Conservation (phyloP, 2,113 vertebrate genomes). For the Grantiella picta region DNA sequence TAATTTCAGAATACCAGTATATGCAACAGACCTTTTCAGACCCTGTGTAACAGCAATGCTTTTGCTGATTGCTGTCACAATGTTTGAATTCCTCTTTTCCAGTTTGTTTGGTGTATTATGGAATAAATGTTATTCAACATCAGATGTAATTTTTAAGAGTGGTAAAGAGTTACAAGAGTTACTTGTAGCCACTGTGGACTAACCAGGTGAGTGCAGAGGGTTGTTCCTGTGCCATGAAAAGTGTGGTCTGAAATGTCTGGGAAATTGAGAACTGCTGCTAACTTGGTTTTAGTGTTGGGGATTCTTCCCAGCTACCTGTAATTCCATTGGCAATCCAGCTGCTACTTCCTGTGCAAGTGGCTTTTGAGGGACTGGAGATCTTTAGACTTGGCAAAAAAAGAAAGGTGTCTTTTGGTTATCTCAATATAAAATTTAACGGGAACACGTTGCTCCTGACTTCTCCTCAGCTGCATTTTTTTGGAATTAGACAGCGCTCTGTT, state of each 20-base stretch:
- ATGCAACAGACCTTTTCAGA: neutral
- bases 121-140: neutral
- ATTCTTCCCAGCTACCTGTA: too few relatives aligned
- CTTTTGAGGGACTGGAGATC: neutral
- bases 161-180: neutral
- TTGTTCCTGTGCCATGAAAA: neutral
- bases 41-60: accelerated
- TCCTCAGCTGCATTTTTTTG: accelerated
- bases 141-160: neutral
- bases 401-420: accelerated
- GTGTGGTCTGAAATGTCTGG: neutral
- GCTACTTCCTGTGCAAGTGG: neutral
- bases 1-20: neutral
- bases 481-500: accelerated
- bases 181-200: neutral
- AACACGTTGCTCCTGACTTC: accelerated
- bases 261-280: neutral
- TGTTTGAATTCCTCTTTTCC: neutral
- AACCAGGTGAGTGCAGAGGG: neutral
- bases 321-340: neutral
- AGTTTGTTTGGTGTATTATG: neutral
- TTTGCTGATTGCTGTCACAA: neutral
- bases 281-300: neutral
- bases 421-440: accelerated
- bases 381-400: too few relatives aligned